Base-by-base conservation (phyloP, 2,113 vertebrate species). In the Etia nguti region DNA sequence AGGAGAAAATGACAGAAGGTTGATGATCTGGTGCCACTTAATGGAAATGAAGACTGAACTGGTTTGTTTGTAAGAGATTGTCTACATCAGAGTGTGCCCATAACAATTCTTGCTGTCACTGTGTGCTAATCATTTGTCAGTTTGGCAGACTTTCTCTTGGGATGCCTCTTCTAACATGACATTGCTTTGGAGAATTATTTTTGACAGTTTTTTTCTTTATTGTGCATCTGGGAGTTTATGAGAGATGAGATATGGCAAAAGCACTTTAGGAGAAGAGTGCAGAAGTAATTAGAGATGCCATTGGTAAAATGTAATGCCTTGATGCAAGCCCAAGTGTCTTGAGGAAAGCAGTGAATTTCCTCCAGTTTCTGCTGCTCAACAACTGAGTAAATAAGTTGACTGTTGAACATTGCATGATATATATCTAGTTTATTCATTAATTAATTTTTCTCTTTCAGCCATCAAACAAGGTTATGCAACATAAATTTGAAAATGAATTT, bases 131-230 rank as follows among this genome's bases (percentile, higher is more conserved):
- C 86, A 89, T 93, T 94, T 89, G 81, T 85, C 83, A 60, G 24
- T 34, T 79, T 92, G 87, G 86, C 90, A 89, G 75, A 81, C 9
- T 84, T 46, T 54, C 36, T 91, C 43, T 52, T 20, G 31, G 20
- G 56, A 36, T 83, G 62, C 26, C 62, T 82, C 38, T 38, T 84
- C 65, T 43, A 79, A 70, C 83, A 41, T n/a, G 8, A 29, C 79
- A 81, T 82, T 89, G 83, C 90, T 86, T 80, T 50, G 50, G 41
- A 57, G 56, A 85, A 92, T 88, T 15, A 83, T 70, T 83, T 87
- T 82, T 86, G 83, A 90, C 85, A 85, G 73, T 75, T 75, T 75
- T 86, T 89, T 86, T 55, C 82, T 90, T 85, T 73, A 85, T 85
- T 43, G 48, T 70, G 68, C 90, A 84, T 80, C 29, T 34, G 86